Evolutionary conservation across 2,888 invertebrate genomes (phyloP).

Genomic region (Argyresthia goedartella): DNA sequence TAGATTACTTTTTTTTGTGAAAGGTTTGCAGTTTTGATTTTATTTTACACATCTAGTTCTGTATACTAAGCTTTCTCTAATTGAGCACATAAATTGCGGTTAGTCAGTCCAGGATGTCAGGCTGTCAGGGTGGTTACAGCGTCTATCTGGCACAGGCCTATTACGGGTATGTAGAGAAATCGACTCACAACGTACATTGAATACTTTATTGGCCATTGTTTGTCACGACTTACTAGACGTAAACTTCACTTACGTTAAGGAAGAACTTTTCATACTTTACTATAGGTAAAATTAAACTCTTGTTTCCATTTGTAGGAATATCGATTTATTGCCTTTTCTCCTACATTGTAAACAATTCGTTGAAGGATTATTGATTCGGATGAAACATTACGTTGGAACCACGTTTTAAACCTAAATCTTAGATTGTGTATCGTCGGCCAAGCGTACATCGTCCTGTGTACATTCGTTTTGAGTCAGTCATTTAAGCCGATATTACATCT

Average conservation of each 20-base stretch:
- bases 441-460: no score
- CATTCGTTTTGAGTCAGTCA: no score
- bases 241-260: no score
- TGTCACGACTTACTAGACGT: not conserved
- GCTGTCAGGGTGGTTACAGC: not conserved
- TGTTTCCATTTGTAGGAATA: constrained; percentile 25
- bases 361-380: constrained; percentile 31
- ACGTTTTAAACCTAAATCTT: no score
- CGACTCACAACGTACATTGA: not conserved
- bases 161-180: not conserved
- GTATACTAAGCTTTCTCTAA: constrained; percentile 38
- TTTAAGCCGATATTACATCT: no score
- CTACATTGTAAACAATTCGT: constrained; percentile 64
- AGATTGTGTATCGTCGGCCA: no score
- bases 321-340: constrained; percentile 57
- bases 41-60: constrained; percentile 7
- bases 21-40: constrained; percentile 1
- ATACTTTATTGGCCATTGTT: constrained; percentile 2
- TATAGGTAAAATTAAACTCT: constrained; percentile 27
- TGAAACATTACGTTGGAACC: not conserved
- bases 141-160: not conserved
- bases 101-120: constrained; percentile 14
- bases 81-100: constrained; percentile 23
- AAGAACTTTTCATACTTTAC: not conserved
- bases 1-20: constrained; percentile 3